A percentile compares a stretch with the other conserved stretches of the same genome.
Conservation (phyloP, 2,888 invertebrate genomes). For the Caenorhabditis doughertyi region DNA sequence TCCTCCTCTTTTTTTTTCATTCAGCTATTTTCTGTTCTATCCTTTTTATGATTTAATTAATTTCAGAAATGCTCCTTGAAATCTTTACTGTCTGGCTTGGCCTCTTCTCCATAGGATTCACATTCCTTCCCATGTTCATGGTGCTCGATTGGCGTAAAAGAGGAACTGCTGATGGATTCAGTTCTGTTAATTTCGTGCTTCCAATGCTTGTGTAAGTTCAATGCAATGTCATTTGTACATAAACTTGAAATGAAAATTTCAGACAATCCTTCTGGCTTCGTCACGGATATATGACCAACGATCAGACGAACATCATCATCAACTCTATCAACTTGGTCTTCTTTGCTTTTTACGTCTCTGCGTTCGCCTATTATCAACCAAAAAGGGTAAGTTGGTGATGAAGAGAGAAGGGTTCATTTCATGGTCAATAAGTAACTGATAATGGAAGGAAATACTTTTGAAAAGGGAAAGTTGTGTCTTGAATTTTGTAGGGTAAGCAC, state of each 20-base stretch:
- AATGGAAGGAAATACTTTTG: not conserved
- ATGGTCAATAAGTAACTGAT: not conserved
- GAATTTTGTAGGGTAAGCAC: constrained; percentile 4
- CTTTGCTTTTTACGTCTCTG: constrained; percentile 75
- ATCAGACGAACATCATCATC: constrained; percentile 78
- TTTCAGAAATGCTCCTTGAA: constrained; percentile 56
- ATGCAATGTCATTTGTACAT: not conserved
- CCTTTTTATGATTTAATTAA: not conserved
- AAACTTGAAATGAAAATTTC: constrained; percentile 23
- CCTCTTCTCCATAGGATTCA: constrained; percentile 79
- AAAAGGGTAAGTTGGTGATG: constrained; percentile 71
- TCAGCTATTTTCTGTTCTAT: not conserved
- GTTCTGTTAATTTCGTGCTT: constrained; percentile 81
- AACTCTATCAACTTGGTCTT: constrained; percentile 77
- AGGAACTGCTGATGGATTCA: constrained; percentile 82
- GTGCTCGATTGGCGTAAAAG: constrained; percentile 77
- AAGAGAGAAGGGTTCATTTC: not conserved
- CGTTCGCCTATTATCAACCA: constrained; percentile 81
- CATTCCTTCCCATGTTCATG: constrained; percentile 78
- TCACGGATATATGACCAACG: constrained; percentile 78
- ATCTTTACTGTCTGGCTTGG: constrained; percentile 80
- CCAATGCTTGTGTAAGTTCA: constrained; percentile 78
- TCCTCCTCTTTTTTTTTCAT: not conserved
- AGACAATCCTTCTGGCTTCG: constrained; percentile 80
- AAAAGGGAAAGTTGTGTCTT: constrained; percentile 24